These are phyloP conservation scores for Periophthalmus modestus DNA, from an alignment of 2,113 vertebrate species.

Conservation along the genomic window DNA sequence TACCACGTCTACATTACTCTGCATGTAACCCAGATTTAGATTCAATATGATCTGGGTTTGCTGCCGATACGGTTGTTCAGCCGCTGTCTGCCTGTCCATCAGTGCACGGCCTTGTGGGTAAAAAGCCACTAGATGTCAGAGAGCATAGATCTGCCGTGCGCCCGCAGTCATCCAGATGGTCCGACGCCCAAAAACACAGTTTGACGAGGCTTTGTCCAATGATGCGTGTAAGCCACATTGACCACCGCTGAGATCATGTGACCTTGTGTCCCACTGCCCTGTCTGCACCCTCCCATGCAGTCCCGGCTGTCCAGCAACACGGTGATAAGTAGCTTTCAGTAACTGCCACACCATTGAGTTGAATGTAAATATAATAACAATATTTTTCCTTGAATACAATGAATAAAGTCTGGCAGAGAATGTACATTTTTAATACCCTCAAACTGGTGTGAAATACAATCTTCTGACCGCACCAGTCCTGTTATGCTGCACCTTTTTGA, in stretches of 20 bases:
- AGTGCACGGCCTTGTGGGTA: not conserved
- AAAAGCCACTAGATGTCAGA: conserved; percentile 12
- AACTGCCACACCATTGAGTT: not conserved
- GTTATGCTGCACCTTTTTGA: too few relatives aligned
- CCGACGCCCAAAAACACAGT: conserved; percentile 52
- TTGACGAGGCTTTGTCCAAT: conserved; percentile 60
- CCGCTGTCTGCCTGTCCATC: not conserved
- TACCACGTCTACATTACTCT: not conserved
- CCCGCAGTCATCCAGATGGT: conserved; percentile 65
- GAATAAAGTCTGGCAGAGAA: too few relatives aligned
- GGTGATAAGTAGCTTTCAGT: not conserved
- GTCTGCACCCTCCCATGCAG: conserved; percentile 29
- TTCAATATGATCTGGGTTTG: not conserved
- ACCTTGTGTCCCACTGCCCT: conserved; percentile 47
- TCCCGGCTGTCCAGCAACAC: not conserved
- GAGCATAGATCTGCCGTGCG: conserved; percentile 7
- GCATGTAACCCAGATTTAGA: not conserved
- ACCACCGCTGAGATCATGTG: conserved; percentile 64
- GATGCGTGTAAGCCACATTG: conserved; percentile 67
- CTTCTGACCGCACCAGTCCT: too few relatives aligned
- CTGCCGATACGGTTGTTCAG: not conserved
- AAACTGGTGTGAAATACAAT: too few relatives aligned
- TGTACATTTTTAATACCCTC: too few relatives aligned
- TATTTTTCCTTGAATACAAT: too few relatives aligned
- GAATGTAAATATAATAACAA: not conserved